Evolutionary conservation across 2,113 vertebrate genomes (phyloP).

Genomic region (Zapus hudsonius): DNA sequence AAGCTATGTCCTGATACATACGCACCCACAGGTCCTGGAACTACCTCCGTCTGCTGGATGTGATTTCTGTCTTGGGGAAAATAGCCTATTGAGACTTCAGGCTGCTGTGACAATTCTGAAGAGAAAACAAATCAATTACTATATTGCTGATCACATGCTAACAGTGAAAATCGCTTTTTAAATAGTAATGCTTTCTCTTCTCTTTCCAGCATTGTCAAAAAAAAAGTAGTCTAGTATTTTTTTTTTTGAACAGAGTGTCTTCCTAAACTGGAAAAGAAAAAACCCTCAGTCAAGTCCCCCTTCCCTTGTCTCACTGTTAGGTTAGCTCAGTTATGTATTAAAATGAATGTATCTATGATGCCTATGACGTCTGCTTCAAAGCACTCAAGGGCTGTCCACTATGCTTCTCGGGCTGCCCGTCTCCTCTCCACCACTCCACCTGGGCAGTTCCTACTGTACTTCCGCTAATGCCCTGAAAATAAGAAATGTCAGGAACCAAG

Average conservation of each 20-base stretch:
- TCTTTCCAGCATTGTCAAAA: constrained; percentile 29
- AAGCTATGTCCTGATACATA: constrained; percentile 1
- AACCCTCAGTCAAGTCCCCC: background rate
- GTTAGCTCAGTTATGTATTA: background rate
- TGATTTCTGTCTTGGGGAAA: constrained; percentile 87
- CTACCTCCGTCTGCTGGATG: constrained; percentile 77
- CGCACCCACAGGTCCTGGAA: constrained; percentile 87
- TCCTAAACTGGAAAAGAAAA: background rate
- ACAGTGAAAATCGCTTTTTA: constrained; percentile 34
- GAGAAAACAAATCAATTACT: constrained; percentile 39
- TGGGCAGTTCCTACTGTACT: background rate
- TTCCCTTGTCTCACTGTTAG: background rate
- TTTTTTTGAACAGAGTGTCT: background rate
- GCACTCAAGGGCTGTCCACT: background rate
- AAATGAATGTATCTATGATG: background rate
- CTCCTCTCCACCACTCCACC: background rate
- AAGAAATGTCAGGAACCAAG: background rate
- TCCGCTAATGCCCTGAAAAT: background rate
- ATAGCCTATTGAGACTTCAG: constrained; percentile 87
- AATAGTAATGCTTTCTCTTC: constrained; percentile 24
- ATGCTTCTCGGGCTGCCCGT: background rate
- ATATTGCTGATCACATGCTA: background rate
- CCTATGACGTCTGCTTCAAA: background rate
- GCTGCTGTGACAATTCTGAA: constrained; percentile 82
- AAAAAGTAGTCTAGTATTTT: too few relatives aligned